Evolutionary conservation across 2,888 invertebrate genomes (phyloP), one percentile per base, ranked within the genome.

Genomic region (Atethmia centrago): DNA sequence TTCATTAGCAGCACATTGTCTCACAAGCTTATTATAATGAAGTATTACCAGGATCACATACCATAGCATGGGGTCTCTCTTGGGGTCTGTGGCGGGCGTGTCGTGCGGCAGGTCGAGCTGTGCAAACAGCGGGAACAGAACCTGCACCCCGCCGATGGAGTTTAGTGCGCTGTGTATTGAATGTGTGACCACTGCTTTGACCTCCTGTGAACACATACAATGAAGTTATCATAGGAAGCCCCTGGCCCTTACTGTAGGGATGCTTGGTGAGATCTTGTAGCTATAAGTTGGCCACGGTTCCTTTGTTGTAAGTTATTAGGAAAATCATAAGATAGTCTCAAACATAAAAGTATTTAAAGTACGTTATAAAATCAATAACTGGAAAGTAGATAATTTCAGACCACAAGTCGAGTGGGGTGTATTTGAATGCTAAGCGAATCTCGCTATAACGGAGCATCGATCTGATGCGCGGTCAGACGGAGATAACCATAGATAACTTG

Each of bases 91-190:
- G 56, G 97, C 96, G 80, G 98, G 98, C 87, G 97, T 97, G 94
- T 99, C 98, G 94, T 98, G 98, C 87, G 98, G 98, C 97, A 99
- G 97, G 95, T 99, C 99, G 91, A 99, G 97, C 96, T 99, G 99
- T 45, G 99, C 98, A 96, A 99, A 99, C 89, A 99, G 97, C 82
- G 99, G 99, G 96, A 99, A 99, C 85, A 99, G 97, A 91, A 99
- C 99, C 97, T 99, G 99, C 92, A 99, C 99, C 81, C 99, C 99
- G 82, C 99, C 99, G 92, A 99, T 98, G 71, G 99, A 99, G 96
- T 99, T 99, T 89, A 99, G 97, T 51, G 99, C 99, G 95, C 99
- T 99, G 97, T 99, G 99, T 96, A 99, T 99, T 92, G 99, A 99
- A 97, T 99, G 99, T 79, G 99, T 99, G 92, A 99, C 98, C 90